Evolutionary conservation across 35 echinoderm and acorn worm species (phyloP).

Genomic region (Apostichopus californicus): DNA sequence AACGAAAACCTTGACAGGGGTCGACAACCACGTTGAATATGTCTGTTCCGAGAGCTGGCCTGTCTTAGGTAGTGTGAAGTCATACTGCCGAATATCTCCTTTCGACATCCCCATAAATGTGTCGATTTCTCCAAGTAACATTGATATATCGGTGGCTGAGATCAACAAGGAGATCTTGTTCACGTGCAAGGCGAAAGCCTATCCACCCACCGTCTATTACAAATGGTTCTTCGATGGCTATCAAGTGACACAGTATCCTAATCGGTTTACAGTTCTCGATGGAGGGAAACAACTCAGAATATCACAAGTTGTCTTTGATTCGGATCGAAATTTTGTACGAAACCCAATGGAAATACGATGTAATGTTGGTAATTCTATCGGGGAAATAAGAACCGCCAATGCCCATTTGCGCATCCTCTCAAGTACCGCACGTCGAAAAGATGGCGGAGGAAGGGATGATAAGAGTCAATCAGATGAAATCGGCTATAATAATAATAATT

Average conservation of each 20-base stretch:
- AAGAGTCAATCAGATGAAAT: background rate
- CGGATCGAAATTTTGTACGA: constrained; percentile 1
- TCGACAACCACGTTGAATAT: constrained; percentile 31
- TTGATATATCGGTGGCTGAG: constrained; percentile 28
- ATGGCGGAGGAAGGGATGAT: background rate
- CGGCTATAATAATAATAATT: background rate
- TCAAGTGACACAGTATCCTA: constrained; percentile 1
- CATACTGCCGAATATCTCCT: constrained; percentile 31
- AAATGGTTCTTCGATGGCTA: constrained; percentile 48
- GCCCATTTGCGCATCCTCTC: constrained; percentile 13
- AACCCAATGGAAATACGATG: constrained; percentile 47
- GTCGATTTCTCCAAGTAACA: constrained; percentile 16
- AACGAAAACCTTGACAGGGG: constrained; percentile 12
- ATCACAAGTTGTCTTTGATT: background rate
- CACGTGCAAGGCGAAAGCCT: constrained; percentile 11
- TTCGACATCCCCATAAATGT: constrained; percentile 49
- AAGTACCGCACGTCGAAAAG: background rate
- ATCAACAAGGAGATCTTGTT: constrained; percentile 18
- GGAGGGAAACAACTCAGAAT: constrained; percentile 15
- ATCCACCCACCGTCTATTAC: background rate
- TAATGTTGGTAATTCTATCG: constrained; percentile 2
- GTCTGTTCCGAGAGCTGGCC: constrained; percentile 36
- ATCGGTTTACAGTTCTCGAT: background rate
- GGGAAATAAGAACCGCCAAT: constrained; percentile 24
- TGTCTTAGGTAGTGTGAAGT: background rate